Evolutionary conservation across 2,113 vertebrate species (phyloP), one percentile per base, ranked within the genome.

Genomic region (Carlito syrichta): DNA sequence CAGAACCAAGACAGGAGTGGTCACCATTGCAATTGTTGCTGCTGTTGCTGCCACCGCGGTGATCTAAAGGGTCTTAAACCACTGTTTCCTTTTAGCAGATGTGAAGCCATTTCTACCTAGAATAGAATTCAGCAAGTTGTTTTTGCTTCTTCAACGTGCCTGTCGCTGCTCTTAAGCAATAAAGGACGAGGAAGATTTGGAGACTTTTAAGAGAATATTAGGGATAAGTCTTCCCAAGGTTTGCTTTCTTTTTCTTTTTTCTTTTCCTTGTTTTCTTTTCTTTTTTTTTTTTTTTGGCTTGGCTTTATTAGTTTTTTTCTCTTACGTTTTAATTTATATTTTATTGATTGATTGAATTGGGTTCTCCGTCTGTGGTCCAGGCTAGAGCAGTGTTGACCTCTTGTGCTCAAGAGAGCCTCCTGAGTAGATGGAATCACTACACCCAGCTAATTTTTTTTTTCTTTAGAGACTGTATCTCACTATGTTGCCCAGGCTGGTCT

Each of bases 1-100:
- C 19, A n/a, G n/a, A 69, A 45, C n/a, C 20, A 43, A 73, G 30
- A 50, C 35, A 4, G 0, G 0, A 4, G 3, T 13, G 11, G 17
- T 8, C 27, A n/a, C 25, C 17, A 1, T 77, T 63, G 2, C n/a
- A 12, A 19, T 50, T 45, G 35, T 38, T 40, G 38, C 40, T 68
- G 4, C n/a, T 35, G 1, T 32, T 45, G n/a, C 56, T n/a, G 4
- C 60, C 52, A 38, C 13, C n/a, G 2, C 23, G 30, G 22, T 22
- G 30, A 17, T 3, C 35, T 69, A 8, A n/a, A 76, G 19, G 25
- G 3, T 2, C 62, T n/a, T 25, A 58, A 78, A 35, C 58, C 40
- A 30, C 50, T 79, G 23, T 13, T 69, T 54, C 74, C 27, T 89
- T 69, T 54, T 19, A 92, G 35, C 38, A 69, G 54, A 45, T 25